A percentile compares a stretch with the other conserved stretches of the same genome.
Conservation (phyloP, 2,797 vertebrate species). For the Anabacerthia variegaticeps region DNA sequence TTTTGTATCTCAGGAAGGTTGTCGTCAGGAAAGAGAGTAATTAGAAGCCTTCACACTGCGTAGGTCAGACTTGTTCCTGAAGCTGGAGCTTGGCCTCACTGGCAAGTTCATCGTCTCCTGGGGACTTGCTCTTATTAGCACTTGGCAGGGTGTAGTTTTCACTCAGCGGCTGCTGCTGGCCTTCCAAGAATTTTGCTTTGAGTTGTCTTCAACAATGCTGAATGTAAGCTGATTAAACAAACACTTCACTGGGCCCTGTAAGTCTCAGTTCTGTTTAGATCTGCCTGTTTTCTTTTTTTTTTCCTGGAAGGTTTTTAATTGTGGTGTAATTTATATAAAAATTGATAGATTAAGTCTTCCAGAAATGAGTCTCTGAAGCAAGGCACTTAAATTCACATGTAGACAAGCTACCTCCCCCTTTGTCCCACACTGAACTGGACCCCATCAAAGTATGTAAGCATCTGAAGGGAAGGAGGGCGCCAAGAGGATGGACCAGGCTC, state of each 20-base stretch:
- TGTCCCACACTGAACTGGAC: not conserved
- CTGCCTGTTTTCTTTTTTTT: not conserved
- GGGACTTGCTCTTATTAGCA: not conserved
- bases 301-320: not conserved
- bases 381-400: not conserved
- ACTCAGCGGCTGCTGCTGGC: not conserved
- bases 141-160: not conserved
- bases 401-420: not conserved
- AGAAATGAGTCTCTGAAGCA: not conserved
- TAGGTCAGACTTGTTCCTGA: not conserved
- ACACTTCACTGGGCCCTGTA: not conserved
- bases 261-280: not conserved
- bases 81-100: not conserved
- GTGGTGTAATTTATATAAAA: not conserved
- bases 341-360: not conserved
- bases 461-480: not conserved
- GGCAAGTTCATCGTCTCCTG: not conserved
- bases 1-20: not conserved
- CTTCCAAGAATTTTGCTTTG: not conserved
- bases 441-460: not conserved
- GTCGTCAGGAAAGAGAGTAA: not conserved
- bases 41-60: not conserved
- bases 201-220: not conserved
- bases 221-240: not conserved
- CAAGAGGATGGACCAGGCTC: not conserved